Evolutionary conservation across 2,888 invertebrate species (phyloP), one percentile per base, ranked within the genome.

Genomic region (Pammene aurita): DNA sequence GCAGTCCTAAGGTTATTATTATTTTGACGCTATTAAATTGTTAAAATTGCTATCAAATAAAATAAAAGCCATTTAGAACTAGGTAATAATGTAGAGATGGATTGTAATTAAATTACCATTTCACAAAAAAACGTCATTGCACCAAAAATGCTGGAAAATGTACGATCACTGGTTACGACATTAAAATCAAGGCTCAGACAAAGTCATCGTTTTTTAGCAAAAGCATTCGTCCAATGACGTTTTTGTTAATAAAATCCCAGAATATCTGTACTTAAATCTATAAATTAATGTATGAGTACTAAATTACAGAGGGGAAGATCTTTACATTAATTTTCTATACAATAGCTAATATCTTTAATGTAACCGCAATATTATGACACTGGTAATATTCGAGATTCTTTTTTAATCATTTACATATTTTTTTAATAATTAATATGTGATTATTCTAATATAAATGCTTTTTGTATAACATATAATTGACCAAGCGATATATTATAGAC

Each of bases 321-420:
- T 67, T 41, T 55, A 67, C 61, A 67, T 56, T 62, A 66, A 18
- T 46, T 16, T 18, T 62, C 61, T 62, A 62, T 56, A 62, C 60
- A 60, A 35, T 13, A 41, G 41, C 46, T 48, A 41, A 9, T 16
- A 61, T 48, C n/a, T n/a, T 34, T n/a, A 34, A 46, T 13, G 26
- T 46, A 16, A 48, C 13, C 38, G 52, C 50, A 62, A 52, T 26
- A 62, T 44, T 62, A 62, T 62, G 62, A 62, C 62, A 62, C 62
- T 61, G 62, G 62, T 62, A 52, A 18, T 13, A 34, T 41, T 41
- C 26, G 62, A 62, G 62, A 62, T 62, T 62, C 62, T 6, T 18
- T 14, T 38, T 38, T 26, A 52, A 26, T 50, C 34, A 48, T 62
- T 41, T 18, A 61, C 50, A n/a, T n/a, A n/a, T n/a, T n/a, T n/a